A percentile compares a stretch with the other conserved stretches of the same genome.
phyloP scores from a whole-genome alignment of 2,113 vertebrate genomes.

The Octodon degus region DNA sequence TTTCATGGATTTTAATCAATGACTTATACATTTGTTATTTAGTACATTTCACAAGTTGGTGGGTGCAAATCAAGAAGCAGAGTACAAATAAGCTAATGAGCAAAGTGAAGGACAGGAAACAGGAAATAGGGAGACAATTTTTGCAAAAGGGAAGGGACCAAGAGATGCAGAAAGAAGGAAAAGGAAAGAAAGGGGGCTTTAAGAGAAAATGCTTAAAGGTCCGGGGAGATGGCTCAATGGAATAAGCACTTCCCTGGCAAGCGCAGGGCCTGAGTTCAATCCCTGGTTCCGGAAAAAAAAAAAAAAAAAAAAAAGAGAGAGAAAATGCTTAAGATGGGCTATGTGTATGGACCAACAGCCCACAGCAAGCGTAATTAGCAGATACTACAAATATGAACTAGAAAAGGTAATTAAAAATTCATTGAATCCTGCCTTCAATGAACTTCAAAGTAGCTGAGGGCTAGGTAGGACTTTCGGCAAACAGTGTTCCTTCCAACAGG shows the following conservation, averaged over 20 bases:
- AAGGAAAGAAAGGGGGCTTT: background rate
- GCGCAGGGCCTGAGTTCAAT: too few species aligned
- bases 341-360: background rate
- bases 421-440: background rate
- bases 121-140: background rate
- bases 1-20: background rate
- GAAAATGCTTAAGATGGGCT: background rate
- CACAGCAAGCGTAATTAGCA: background rate
- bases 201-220: background rate
- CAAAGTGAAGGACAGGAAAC: background rate
- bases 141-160: background rate
- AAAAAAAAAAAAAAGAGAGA: too few species aligned
- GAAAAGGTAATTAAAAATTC: background rate
- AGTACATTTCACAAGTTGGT: background rate
- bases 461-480: background rate
- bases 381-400: background rate
- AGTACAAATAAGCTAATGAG: background rate
- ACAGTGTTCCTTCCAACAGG: background rate
- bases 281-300: too few species aligned
- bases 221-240: too few species aligned
- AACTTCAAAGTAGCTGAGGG: background rate
- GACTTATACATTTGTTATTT: background rate
- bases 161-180: background rate
- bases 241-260: too few species aligned
- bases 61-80: background rate